Base-by-base conservation (phyloP, 2,113 vertebrate species). In the Seriola aureovittata region DNA sequence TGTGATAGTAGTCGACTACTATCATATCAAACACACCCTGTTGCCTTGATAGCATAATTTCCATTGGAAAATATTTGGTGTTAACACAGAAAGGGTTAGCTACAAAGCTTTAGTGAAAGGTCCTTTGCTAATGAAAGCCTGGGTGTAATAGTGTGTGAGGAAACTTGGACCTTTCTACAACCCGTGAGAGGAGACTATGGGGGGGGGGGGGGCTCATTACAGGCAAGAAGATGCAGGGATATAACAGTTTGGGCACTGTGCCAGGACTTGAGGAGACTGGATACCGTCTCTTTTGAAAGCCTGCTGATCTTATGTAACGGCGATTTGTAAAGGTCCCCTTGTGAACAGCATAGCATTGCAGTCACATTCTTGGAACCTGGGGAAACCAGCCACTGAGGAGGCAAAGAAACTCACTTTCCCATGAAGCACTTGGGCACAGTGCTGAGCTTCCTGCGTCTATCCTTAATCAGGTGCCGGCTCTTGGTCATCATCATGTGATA, bases 401-500 rank as follows among this genome's bases (percentile, higher is more conserved):
- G 59, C 19, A 48, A 80, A 83, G 44, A 66, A 80, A 98, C 98
- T 98, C 95, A 99, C 98, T 99, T 99, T 97, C 98, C 98, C 79
- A 99, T 95, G 95, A 99, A 99, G 93, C 98, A 99, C 94, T 99
- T 99, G 92, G 97, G 97, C 85, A 99, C 96, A 12, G 95, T 98
- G 95, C 97, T 98, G 88, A 99, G 96, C 94, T 99, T 99, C 88
- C 97, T 95, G 81, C 98, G 96, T n/a, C 98, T 94, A 66, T 99
- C 98, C 92, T 97, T 99, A 87, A 99, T 99, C 80, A 99, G 96
- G 88, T 97, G 97, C 46, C 96, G 96, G 91, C 96, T 99, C 93
- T 96, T 98, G 94, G 90, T 98, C 97, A 97, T 99, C 97, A 99
- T 98, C 96, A 98, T 97, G 94, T 99, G 98, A 93, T 99, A 99